Base-by-base conservation (phyloP, 2,888 invertebrate genomes). In the Schrankia costaestrigalis region DNA sequence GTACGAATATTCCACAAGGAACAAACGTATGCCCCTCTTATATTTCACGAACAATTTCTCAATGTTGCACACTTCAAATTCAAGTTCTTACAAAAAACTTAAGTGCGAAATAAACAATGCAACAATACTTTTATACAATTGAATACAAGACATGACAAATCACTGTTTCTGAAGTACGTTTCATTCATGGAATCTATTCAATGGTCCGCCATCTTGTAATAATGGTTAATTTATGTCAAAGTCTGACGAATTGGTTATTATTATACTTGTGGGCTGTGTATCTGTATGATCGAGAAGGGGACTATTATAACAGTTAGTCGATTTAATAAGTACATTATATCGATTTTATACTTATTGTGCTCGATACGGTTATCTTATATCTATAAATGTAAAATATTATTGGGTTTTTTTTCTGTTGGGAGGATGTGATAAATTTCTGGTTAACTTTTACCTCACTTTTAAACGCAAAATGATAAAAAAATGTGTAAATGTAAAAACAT, bases 211-310 rank as follows among this genome's bases (percentile, higher is more conserved):
- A 45, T 54, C 29, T 51, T 48, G 61, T 61, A 63, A 67, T 56
- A 60, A 67, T 63, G 48, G 59, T 60, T 64, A 66, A 65, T 69
- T 69, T 64, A 67, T 71, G 71, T 68, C 69, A 65, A 46, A 42
- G 48, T 44, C 41, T 71, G 63, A 70, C 71, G 56, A 65, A 72
- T 71, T 45, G 46, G 19, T 37, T 28, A 32, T 51, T 56, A 57
- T 64, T 51, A 41, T 48, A 28, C 29, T 37, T 55, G 63, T 56
- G 62, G 68, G 59, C 47, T 55, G 43, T 51, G 32, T n/a, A n/a
- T n/a, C 31, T 31, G 43, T 46, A 49, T 49, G 40, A 43, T 48
- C 31, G 48, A 44, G 45, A 26, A 29, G 24, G 24, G 27, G 5
- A 24, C 23, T 14, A 23, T 10, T 14, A 38, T 42, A 53, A 47